Evolutionary conservation across 92 coral and sea anemone genomes (phyloP).

Genomic region (Anthopleura xanthogrammica): DNA sequence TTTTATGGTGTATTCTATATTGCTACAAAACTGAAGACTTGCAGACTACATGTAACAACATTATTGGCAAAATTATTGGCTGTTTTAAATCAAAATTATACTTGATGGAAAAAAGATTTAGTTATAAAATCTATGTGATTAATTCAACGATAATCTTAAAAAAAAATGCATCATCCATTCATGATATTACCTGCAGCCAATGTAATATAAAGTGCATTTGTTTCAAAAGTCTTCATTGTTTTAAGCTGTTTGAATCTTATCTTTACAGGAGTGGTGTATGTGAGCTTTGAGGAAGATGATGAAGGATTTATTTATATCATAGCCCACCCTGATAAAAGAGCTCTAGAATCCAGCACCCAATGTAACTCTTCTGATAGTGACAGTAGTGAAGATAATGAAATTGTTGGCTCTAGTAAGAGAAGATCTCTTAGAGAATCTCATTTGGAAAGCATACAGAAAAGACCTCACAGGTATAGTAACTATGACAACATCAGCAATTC

Average conservation of each 20-base stretch:
- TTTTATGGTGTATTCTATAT: too few relatives aligned
- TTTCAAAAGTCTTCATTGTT: not conserved
- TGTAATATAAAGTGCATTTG: too few relatives aligned
- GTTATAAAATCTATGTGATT: too few relatives aligned
- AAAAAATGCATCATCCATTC: too few relatives aligned
- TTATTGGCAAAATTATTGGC: too few relatives aligned
- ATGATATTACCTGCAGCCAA: too few relatives aligned
- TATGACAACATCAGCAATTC: not conserved
- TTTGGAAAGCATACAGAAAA: slow-evolving; percentile 52
- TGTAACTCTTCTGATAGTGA: slow-evolving; percentile 61
- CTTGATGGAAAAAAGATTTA: too few relatives aligned
- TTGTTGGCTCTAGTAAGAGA: slow-evolving; percentile 35
- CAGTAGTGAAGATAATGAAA: slow-evolving; percentile 55
- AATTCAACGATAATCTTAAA: too few relatives aligned
- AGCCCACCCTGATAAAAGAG: slow-evolving; percentile 80
- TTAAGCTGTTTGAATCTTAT: not conserved
- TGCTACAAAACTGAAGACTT: too few relatives aligned
- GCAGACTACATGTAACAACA: too few relatives aligned
- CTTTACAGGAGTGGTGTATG: slow-evolving; percentile 76
- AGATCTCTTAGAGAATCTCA: slow-evolving; percentile 39
- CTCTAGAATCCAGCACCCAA: slow-evolving; percentile 37
- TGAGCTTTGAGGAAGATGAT: slow-evolving; percentile 66
- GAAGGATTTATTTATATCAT: slow-evolving; percentile 75
- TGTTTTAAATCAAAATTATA: too few relatives aligned
- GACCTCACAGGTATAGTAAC: slow-evolving; percentile 48